These are phyloP conservation scores for Sterna hirundo DNA, from an alignment of 2,113 vertebrate genomes.

Conservation along the genomic window DNA sequence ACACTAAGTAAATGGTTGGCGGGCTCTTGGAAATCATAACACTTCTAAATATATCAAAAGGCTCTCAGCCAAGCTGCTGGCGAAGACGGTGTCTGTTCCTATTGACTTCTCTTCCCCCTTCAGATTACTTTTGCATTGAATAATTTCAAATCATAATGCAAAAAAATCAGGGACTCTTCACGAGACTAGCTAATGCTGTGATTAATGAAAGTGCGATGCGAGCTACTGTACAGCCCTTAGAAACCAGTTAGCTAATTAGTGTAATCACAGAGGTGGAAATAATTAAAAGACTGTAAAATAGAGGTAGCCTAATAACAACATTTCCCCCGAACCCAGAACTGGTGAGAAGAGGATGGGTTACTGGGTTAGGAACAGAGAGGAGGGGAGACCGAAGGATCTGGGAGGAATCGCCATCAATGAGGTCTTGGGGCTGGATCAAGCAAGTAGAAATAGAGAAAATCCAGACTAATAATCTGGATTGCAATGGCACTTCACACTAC, in stretches of 20 bases:
- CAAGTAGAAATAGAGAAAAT: background rate
- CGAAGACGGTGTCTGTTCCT: background rate
- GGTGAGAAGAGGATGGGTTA: background rate
- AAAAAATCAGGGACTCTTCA: background rate
- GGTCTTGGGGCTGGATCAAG: background rate
- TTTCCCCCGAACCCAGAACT: background rate
- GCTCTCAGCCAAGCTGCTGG: background rate
- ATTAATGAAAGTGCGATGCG: background rate
- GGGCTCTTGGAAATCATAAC: background rate
- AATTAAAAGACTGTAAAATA: conserved; percentile 55
- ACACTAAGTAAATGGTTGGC: background rate
- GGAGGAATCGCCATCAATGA: background rate
- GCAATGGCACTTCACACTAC: fast-evolving
- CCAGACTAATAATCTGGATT: background rate
- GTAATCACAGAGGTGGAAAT: conserved; percentile 55
- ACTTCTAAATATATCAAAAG: background rate
- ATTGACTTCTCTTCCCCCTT: background rate
- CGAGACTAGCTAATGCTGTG: background rate
- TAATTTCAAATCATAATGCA: background rate
- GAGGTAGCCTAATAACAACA: conserved; percentile 1
- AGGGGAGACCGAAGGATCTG: background rate
- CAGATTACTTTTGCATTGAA: conserved; percentile 6
- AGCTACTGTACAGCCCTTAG: background rate
- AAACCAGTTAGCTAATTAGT: conserved; percentile 36
- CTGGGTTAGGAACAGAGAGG: background rate